Conservation (phyloP, 2,888 invertebrate species). For the Ophioninae sp. region DNA sequence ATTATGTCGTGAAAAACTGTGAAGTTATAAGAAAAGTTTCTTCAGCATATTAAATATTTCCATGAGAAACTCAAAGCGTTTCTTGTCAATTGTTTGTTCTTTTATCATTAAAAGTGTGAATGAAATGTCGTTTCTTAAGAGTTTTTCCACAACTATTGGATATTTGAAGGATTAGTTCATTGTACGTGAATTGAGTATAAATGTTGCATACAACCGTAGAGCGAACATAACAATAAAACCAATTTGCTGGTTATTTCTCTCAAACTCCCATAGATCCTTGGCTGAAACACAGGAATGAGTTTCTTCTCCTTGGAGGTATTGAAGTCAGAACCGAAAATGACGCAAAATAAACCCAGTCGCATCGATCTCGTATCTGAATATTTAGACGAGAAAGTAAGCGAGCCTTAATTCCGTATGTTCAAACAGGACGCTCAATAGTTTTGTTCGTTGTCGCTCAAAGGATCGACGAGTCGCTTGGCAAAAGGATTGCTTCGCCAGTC, state of each 20-base stretch:
- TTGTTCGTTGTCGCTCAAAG: neutral
- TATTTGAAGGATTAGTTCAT: no score
- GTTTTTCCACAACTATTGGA: no score
- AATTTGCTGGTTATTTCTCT: neutral
- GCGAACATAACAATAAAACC: neutral
- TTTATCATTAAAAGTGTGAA: no score
- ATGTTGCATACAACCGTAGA: no score
- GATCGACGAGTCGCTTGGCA: constrained; percentile 48
- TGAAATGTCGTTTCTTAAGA: no score
- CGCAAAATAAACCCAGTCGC: constrained; percentile 83
- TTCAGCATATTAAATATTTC: no score
- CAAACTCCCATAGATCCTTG: neutral
- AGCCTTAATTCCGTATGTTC: no score
- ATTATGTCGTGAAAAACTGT: no score
- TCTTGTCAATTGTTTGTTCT: no score
- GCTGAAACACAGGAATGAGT: neutral
- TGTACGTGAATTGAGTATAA: no score
- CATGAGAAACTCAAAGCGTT: no score
- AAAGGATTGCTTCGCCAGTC: constrained; percentile 83
- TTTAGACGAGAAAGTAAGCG: constrained; percentile 84
- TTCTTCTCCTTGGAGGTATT: neutral
- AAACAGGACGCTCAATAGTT: neutral
- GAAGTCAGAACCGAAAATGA: constrained; percentile 48
- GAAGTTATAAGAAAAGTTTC: no score
- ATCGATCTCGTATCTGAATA: constrained; percentile 85